Base-by-base conservation (phyloP, 2,113 vertebrate species). In the Panurus biarmicus region DNA sequence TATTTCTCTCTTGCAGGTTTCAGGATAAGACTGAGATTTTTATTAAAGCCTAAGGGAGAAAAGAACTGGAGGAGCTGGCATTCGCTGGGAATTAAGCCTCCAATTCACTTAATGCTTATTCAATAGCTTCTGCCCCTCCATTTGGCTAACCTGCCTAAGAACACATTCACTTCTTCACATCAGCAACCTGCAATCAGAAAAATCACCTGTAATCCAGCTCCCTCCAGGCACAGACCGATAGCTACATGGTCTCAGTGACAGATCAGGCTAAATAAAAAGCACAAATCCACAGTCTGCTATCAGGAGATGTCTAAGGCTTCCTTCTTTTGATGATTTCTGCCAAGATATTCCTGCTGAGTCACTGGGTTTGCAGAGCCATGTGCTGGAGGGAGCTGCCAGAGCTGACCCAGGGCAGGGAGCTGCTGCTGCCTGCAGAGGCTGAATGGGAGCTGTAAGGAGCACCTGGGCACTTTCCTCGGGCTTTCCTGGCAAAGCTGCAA, bases 331-430 rank as follows among this genome's bases (percentile, higher is more conserved):
- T 29, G 23, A n/a, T 70, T 87, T 66, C 85, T 94, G 90, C 50
- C 53, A 87, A 89, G 73, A 48, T 45, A 35, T 21, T 87, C 71
- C 54, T 90, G 90, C 90, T 89, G 89, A 88, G 66, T 72, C 89
- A 71, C 66, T 36, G 54, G 62, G 25, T 61, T 92, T 65, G 66
- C 66, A 73, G 78, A 28, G 54, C 19, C 58, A 40, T 6, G 57
- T 45, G 57, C 36, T 35, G 28, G 36, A 3, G 3, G 38, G 54
- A 73, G 85, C 71, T 72, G 54, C 11, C 35, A 53, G n/a, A 77
- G 38, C 78, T 19, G 50, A 40, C 51, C 35, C 4, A 1, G 64
- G 36, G n/a, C 74, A 71, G 77, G 48, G 35, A n/a, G 75, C 35
- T 67, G 65, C 48, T 0, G 0, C 71, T 8, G 8, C 44, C 20